Base-by-base conservation (phyloP, 1,140 invertebrate species). In the roundworm (Caenorhabditis elegans) region DNA sequence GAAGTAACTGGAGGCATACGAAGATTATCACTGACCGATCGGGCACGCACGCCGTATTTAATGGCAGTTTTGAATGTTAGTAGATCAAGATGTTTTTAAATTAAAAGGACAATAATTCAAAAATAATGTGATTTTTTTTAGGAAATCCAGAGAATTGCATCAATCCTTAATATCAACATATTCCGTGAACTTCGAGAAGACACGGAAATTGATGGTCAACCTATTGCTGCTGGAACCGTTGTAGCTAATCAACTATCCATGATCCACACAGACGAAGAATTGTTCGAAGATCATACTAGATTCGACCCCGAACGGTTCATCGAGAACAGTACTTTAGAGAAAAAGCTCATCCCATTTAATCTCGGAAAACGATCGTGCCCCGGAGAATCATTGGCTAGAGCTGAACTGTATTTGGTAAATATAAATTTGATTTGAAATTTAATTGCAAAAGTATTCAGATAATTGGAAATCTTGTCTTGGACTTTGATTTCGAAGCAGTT, bases 161-260 rank as follows among this genome's bases (percentile, higher is more conserved):
- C 78, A 60, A 84, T 90, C 24, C 86, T 88, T 1, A 87, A 87
- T 11, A 86, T 89, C 36, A 86, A 86, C 4, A 70, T 90, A 1
- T 86, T 87, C 46, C 90, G 88, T 65, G 79, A 85, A 22, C 83
- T 85, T 0, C 85, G 84, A 4, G 65, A 48, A 13, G 84, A 75
- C 34, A 81, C 39, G 15, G 36, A 34, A n/a, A 83, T 78, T 24
- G 65, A 60, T 51, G 86, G 80, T 76, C 51, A 78, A 31, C 76
- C 78, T 5, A 47, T 83, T 47, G 53, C 55, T 13, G 26, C 79
- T 43, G 83, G 83, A 22, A 84, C 82, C 1, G 31, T 49, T 10
- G n/a, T 78, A 0, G 84, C 82, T 6, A 39, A 47, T 22, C 83
- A 84, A 47, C 36, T 80, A 2, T 46, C 70, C 31, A 17, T 84